Evolutionary conservation across 1,140 invertebrate genomes (phyloP).

Genomic region (Ips typographus): DNA sequence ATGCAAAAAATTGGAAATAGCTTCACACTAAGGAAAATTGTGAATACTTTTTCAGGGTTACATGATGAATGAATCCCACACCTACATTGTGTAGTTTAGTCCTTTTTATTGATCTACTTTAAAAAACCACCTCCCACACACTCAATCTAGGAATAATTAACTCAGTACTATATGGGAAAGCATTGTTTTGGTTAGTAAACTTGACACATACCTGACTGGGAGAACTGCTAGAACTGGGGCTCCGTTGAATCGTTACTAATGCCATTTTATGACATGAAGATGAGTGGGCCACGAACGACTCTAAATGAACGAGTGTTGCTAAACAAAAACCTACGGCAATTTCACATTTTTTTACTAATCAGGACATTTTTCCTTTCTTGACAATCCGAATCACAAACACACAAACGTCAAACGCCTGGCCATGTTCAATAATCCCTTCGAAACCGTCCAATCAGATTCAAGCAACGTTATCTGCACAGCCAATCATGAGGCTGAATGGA

Average conservation of each 20-base stretch:
- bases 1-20: too few relatives aligned
- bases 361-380: conserved; percentile 36
- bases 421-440: conserved; percentile 39
- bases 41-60: too few relatives aligned
- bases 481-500: conserved; percentile 12
- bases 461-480: conserved; percentile 12
- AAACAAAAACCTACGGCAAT: conserved; percentile 29
- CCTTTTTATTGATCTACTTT: too few relatives aligned
- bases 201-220: conserved; percentile 52
- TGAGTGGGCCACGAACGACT: conserved; percentile 23
- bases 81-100: too few relatives aligned
- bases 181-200: neutral
- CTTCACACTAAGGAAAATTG: too few relatives aligned
- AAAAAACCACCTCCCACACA: too few relatives aligned
- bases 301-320: conserved; percentile 21
- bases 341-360: conserved; percentile 32
- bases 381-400: conserved; percentile 25
- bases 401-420: conserved; percentile 38
- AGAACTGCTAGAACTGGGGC: conserved; percentile 67
- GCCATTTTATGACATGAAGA: conserved; percentile 56
- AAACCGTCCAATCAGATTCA: conserved; percentile 28
- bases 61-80: too few relatives aligned
- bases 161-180: too few relatives aligned
- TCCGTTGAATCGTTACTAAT: conserved; percentile 70
- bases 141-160: too few relatives aligned